Evolutionary conservation across 2,888 invertebrate species (phyloP).

Genomic region (Cataglyphis albicans): DNA sequence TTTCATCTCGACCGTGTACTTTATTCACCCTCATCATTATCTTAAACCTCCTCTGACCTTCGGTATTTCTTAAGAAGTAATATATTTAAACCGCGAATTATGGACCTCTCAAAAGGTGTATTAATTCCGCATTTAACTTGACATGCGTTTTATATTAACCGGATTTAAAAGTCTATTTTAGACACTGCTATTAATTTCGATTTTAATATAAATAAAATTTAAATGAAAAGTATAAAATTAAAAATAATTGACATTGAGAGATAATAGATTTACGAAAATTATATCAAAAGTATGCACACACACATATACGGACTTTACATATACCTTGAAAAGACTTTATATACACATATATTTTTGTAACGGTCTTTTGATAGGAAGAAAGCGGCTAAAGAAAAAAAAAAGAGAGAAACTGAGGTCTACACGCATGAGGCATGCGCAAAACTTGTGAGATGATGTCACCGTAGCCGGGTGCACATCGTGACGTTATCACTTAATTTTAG

Average conservation of each 20-base stretch:
- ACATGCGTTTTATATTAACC: not conserved
- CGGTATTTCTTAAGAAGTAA: slow-evolving; percentile 70
- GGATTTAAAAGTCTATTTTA: not conserved
- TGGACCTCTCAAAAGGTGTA: not conserved
- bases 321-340: not conserved
- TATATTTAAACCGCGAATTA: slow-evolving; percentile 40
- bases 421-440: slow-evolving; percentile 50
- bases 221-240: not conserved
- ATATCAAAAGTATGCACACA: not conserved
- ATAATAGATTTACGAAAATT: not conserved
- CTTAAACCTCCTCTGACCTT: slow-evolving; percentile 72
- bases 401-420: slow-evolving; percentile 25
- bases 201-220: not conserved
- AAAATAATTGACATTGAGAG: not conserved
- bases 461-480: slow-evolving; percentile 61
- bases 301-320: not conserved
- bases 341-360: not conserved
- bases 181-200: not conserved
- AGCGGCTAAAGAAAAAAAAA: slow-evolving; percentile 17
- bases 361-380: not conserved
- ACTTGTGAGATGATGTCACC: slow-evolving; percentile 69
- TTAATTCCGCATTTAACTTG: not conserved
- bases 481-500: slow-evolving; percentile 80
- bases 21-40: slow-evolving; percentile 44
- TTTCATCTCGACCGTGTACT: slow-evolving; percentile 29